Percentiles rank a stretch among this genome's conserved stretches.
Evolutionary conservation across 2,113 vertebrate genomes (phyloP).

Genomic region (Odobenus rosmarus): DNA sequence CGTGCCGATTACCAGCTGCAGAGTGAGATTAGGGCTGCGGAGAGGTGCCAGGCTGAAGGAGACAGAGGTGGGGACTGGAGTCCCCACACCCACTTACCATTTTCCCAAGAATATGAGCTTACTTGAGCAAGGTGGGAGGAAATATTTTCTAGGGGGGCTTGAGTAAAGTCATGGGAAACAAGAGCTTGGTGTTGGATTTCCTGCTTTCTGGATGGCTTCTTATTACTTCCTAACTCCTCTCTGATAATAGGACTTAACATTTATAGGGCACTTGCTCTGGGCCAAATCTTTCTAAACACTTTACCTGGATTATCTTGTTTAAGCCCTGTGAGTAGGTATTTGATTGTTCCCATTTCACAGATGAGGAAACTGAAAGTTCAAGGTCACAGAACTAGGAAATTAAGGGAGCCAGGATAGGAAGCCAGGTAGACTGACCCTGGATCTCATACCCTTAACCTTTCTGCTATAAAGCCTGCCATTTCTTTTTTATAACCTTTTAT

Average conservation of each 20-base stretch:
- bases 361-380: slow-evolving; percentile 37
- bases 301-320: background rate
- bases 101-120: slow-evolving; percentile 70
- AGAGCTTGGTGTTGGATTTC: slow-evolving; percentile 54
- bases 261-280: background rate
- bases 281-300: slow-evolving; percentile 31
- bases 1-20: background rate
- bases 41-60: slow-evolving; percentile 51
- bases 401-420: background rate
- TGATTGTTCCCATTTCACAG: slow-evolving; percentile 54
- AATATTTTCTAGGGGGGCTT: slow-evolving; percentile 49
- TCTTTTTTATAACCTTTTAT: background rate
- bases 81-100: background rate
- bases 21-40: background rate
- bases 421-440: background rate
- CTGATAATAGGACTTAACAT: slow-evolving; percentile 26
- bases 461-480: background rate
- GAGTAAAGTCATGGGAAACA: slow-evolving; percentile 60
- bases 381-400: background rate
- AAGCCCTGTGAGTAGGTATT: background rate
- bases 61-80: background rate
- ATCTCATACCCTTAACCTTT: background rate
- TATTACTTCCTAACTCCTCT: slow-evolving; percentile 51
- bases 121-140: slow-evolving; percentile 42
- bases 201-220: slow-evolving; percentile 54